Conservation (phyloP, 1,140 invertebrate species). For the Panonychus citri region DNA sequence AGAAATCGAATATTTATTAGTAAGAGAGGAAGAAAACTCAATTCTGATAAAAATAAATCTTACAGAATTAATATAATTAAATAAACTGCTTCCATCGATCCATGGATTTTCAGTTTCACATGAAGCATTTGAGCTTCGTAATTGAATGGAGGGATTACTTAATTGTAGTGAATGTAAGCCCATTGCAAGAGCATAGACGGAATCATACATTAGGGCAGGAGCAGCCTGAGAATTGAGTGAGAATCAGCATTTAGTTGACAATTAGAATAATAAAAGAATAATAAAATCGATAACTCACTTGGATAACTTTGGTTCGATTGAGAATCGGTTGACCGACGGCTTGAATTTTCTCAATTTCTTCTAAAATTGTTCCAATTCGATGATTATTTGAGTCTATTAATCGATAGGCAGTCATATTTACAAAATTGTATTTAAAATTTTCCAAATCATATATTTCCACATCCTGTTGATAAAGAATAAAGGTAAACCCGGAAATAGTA, state of each 20-base stretch:
- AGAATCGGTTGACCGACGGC: slow-evolving; percentile 46
- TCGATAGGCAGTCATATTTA: slow-evolving; percentile 75
- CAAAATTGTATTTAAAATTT: slow-evolving; percentile 78
- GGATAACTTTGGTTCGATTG: slow-evolving; percentile 42
- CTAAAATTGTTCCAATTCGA: slow-evolving; percentile 43
- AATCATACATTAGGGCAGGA: slow-evolving; percentile 71
- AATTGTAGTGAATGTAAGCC: slow-evolving; percentile 47
- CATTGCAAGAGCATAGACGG: slow-evolving; percentile 60
- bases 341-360: slow-evolving; percentile 69
- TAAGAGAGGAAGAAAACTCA: background rate
- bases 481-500: background rate
- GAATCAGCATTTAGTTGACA: no score
- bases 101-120: slow-evolving; percentile 59
- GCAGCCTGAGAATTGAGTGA: slow-evolving; percentile 42
- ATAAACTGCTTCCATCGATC: slow-evolving; percentile 56
- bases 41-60: slow-evolving; percentile 12
- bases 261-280: background rate
- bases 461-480: slow-evolving; percentile 32
- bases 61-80: slow-evolving; percentile 77
- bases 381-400: slow-evolving; percentile 53
- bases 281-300: slow-evolving; percentile 28
- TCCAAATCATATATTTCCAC: slow-evolving; percentile 72
- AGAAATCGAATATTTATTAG: no score
- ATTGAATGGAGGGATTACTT: slow-evolving; percentile 23
- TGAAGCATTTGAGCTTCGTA: slow-evolving; percentile 43